phyloP scores from a whole-genome alignment of 2,113 vertebrate species.

The Puma concolor region DNA sequence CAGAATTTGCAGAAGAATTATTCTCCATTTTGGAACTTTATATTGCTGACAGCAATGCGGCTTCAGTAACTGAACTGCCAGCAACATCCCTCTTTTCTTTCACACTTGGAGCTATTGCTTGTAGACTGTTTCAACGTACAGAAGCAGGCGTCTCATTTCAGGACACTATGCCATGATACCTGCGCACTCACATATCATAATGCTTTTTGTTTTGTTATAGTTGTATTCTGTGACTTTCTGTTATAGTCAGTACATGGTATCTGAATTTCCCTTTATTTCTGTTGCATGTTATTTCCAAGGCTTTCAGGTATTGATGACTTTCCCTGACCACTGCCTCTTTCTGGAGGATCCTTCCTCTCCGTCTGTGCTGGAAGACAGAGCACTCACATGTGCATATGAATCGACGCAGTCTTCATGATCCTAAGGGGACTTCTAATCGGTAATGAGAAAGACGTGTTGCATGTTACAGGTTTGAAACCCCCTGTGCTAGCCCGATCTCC shows the following conservation, averaged over 20 bases:
- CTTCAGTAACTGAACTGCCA: not conserved
- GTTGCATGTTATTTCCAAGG: not conserved
- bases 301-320: not conserved
- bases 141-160: not conserved
- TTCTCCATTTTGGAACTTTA: not conserved
- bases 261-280: not conserved
- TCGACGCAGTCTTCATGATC: not conserved
- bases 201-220: not conserved
- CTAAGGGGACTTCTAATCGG: not conserved
- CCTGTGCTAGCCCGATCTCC: not conserved
- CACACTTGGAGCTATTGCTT: not conserved
- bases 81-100: not conserved
- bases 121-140: not conserved
- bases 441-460: not conserved
- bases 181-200: not conserved
- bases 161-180: not conserved
- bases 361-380: not conserved
- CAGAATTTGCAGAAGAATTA: slow-evolving; percentile 47
- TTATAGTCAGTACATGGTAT: not conserved
- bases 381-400: not conserved
- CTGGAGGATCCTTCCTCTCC: not conserved
- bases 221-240: not conserved
- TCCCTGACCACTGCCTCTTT: not conserved
- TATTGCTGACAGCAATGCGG: not conserved
- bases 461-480: not conserved